These are phyloP conservation scores for Brotula barbata DNA, from an alignment of 2,797 vertebrate genomes.

Conservation along the genomic window DNA sequence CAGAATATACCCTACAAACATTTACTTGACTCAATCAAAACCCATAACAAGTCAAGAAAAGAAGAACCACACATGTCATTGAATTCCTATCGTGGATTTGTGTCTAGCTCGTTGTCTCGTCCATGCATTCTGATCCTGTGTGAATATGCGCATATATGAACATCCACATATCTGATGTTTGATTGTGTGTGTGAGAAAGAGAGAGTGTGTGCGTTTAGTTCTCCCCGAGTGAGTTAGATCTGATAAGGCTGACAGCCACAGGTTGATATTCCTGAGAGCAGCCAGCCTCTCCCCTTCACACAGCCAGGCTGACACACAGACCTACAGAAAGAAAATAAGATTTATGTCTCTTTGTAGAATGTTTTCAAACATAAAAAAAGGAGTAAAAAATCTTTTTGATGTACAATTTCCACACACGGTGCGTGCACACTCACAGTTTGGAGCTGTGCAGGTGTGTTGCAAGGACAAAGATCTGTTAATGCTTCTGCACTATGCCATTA, in stretches of 20 bases:
- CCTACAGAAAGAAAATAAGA: constrained; percentile 52
- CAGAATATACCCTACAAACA: too few relatives aligned
- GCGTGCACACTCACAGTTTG: constrained; percentile 9
- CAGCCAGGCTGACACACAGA: constrained; percentile 45
- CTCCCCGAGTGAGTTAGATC: constrained; percentile 69
- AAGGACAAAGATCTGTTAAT: constrained; percentile 16
- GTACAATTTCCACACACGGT: constrained; percentile 23
- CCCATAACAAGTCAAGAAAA: neutral
- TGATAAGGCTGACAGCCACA: constrained; percentile 75
- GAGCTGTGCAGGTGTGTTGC: constrained; percentile 19
- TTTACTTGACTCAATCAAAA: too few relatives aligned
- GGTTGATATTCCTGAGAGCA: constrained; percentile 77
- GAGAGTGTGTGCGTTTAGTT: constrained; percentile 65
- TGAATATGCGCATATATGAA: constrained; percentile 30
- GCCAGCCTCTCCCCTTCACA: constrained; percentile 69
- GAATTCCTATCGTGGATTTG: constrained; percentile 8
- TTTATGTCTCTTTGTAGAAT: constrained; percentile 40
- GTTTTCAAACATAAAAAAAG: constrained; percentile 31
- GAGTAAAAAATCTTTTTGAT: constrained; percentile 8
- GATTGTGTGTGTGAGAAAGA: constrained; percentile 26
- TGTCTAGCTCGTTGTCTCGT: neutral
- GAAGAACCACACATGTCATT: neutral
- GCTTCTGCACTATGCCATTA: constrained; percentile 23
- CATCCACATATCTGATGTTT: constrained; percentile 1
- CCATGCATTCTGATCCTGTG: constrained; percentile 8